Evolutionary conservation across 2,888 invertebrate species (phyloP).

Genomic region (Drosophila barbarae): DNA sequence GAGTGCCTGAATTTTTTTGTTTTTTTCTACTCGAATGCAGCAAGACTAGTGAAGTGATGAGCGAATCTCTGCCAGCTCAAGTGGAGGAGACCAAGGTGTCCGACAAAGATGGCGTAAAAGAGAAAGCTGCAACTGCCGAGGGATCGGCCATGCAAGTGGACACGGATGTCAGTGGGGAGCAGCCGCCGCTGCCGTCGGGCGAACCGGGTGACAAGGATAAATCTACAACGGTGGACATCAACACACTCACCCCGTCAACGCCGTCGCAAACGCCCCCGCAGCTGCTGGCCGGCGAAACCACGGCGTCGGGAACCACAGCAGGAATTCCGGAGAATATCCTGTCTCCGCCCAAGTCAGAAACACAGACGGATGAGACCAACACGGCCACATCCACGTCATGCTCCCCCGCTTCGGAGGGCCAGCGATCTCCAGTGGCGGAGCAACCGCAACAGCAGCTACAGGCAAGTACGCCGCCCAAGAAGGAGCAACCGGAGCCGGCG

Average conservation of each 20-base stretch:
- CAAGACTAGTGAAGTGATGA: conserved; percentile 45
- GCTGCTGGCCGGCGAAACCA: conserved; percentile 49
- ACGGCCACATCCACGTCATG: conserved; percentile 76
- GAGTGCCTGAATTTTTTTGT: conserved; percentile 14
- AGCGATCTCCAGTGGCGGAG: conserved; percentile 65
- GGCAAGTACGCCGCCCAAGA: conserved; percentile 18
- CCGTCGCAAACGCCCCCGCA: conserved; percentile 67
- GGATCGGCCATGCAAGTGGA: conserved; percentile 17
- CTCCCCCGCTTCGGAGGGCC: conserved; percentile 76
- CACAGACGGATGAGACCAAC: conserved; percentile 77
- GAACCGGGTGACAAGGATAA: conserved; percentile 27
- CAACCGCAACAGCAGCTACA: conserved; percentile 19
- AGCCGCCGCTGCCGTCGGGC: conserved; percentile 3
- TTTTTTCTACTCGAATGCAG: conserved; percentile 35
- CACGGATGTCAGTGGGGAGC: conserved; percentile 11
- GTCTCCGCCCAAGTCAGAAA: conserved; percentile 77
- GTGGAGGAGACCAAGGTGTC: conserved; percentile 35
- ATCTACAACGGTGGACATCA: conserved; percentile 51
- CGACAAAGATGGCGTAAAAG: conserved; percentile 36
- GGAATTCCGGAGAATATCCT: conserved; percentile 75
- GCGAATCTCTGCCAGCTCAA: conserved; percentile 41
- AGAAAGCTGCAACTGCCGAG: conserved; percentile 31
- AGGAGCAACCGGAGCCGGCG: conserved; percentile 25
- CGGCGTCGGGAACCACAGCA: conserved; percentile 40
- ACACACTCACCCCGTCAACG: conserved; percentile 64